These are phyloP conservation scores for Actinopyga echinites DNA, from an alignment of 53 echinoderm and acorn worm genomes.

Conservation along the genomic window DNA sequence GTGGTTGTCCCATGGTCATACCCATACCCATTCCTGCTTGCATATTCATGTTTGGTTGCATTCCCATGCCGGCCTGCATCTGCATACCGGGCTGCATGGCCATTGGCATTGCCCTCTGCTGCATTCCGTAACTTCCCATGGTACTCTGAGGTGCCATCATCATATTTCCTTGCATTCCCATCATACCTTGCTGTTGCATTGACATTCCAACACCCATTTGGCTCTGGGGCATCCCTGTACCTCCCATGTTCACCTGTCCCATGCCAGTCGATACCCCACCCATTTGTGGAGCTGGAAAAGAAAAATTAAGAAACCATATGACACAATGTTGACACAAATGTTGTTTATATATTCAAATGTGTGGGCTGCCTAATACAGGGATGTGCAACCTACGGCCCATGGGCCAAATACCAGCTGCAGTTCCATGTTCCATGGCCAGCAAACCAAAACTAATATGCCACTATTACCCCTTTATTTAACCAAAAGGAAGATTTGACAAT, in stretches of 20 bases:
- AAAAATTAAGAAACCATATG: background rate
- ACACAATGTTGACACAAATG: no score
- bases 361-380: no score
- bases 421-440: no score
- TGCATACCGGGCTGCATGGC: slow-evolving; percentile 62
- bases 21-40: slow-evolving; percentile 43
- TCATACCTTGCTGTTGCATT: slow-evolving; percentile 68
- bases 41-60: slow-evolving; percentile 42
- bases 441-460: no score
- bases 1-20: slow-evolving; percentile 47
- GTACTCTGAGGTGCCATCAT: slow-evolving; percentile 43
- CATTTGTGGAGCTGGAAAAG: slow-evolving; percentile 55
- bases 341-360: no score
- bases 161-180: slow-evolving; percentile 70
- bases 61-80: slow-evolving; percentile 44
- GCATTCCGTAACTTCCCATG: slow-evolving; percentile 56
- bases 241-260: slow-evolving; percentile 79
- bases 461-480: no score
- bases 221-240: slow-evolving; percentile 25
- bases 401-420: no score
- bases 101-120: slow-evolving; percentile 54
- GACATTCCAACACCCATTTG: slow-evolving; percentile 8
- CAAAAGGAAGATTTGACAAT: no score
- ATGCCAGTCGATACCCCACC: slow-evolving; percentile 54
- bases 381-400: no score